Evolutionary conservation across 2,888 invertebrate species (phyloP), one percentile per base, ranked within the genome.

Genomic region (Pedicia rivosa): DNA sequence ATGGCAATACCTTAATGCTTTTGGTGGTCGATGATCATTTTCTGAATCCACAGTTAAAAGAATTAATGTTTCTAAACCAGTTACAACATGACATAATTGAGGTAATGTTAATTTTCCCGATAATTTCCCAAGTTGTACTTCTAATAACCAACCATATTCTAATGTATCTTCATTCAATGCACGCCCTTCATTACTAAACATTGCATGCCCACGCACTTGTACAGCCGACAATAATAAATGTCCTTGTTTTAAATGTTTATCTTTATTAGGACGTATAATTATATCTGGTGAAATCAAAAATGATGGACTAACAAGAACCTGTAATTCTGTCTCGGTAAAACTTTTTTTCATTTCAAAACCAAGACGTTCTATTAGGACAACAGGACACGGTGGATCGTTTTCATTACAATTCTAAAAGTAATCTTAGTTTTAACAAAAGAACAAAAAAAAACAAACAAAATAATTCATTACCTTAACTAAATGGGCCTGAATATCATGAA

Each of bases 321-420:
- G 97, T 6, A 98, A 65, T 50, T 83, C 79, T 0, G 92, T 95
- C 59, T 95, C 94, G 42, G 74, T 73, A 56, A 82, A 95, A 14
- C 77, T 72, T 57, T 97, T 98, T 55, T 88, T 86, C 86, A 98
- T 83, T 68, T 98, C 98, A 58, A 98, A 94, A 2, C 90, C 91
- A 45, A 98, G 76, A 43, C 92, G 70, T 61, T 95, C 94, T 30
- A 90, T 73, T 14, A 87, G 59, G 41, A 90, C 73, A 5, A 86
- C 78, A 0, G 91, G 95, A 57, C 94, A 94, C 0, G 91, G 83
- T 1, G 90, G 84, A 61, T 91, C 91, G 47, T 74, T 78, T 42
- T 83, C 81, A 47, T 78, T 82, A 55, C 92, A 94, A 59, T 88
- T 90, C 28, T n/a, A n/a, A n/a, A n/a, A n/a, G n/a, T n/a, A n/a